Conservation (phyloP, 2,113 vertebrate genomes). For the Cairina moschata region DNA sequence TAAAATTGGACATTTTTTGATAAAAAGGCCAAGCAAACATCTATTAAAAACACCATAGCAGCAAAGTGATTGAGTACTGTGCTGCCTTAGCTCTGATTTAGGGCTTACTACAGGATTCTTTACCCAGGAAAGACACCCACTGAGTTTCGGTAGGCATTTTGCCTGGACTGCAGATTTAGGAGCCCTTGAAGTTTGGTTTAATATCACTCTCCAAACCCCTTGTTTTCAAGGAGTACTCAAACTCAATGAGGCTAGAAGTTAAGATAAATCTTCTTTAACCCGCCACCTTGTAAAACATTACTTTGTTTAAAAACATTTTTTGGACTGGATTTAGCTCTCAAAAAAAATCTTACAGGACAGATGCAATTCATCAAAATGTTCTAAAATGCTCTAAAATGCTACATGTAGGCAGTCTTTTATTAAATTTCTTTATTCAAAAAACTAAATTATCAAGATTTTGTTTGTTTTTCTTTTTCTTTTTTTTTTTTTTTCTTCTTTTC, state of each 20-base stretch:
- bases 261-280: slow-evolving; percentile 56
- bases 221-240: slow-evolving; percentile 70
- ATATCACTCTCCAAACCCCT: slow-evolving; percentile 62
- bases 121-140: slow-evolving; percentile 43
- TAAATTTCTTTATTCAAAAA: slow-evolving; percentile 75
- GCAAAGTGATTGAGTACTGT: slow-evolving; percentile 47
- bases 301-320: slow-evolving; percentile 58
- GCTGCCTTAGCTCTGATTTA: slow-evolving; percentile 63
- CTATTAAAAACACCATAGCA: slow-evolving; percentile 70
- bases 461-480: background rate
- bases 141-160: background rate
- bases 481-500: slow-evolving; percentile 20
- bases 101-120: slow-evolving; percentile 40
- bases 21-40: slow-evolving; percentile 62
- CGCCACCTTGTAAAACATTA: slow-evolving; percentile 47
- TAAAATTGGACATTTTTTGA: slow-evolving; percentile 49
- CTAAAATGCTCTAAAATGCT: slow-evolving; percentile 82
- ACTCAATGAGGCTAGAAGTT: slow-evolving; percentile 72
- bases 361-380: slow-evolving; percentile 70
- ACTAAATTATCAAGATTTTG: slow-evolving; percentile 73
- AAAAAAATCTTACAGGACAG: slow-evolving; percentile 69
- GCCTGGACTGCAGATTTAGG: slow-evolving; percentile 34
- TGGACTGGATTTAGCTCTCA: slow-evolving; percentile 65
- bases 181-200: slow-evolving; percentile 74
- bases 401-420: slow-evolving; percentile 80